Base-by-base conservation (phyloP, 2,113 vertebrate genomes). In the Sapajus apella region DNA sequence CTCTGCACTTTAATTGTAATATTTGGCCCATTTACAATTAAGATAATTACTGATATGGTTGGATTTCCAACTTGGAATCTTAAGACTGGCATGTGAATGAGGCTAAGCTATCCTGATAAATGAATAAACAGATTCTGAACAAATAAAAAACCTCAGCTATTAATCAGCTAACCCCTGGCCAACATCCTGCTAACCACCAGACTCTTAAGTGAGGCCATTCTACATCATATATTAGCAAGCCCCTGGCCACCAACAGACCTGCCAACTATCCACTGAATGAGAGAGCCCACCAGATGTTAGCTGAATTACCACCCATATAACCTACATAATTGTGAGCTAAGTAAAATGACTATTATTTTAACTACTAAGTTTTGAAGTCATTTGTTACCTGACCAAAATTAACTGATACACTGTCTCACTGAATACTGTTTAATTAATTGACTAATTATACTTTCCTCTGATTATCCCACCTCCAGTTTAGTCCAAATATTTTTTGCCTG, bases 1-100 rank as follows among this genome's bases (percentile, higher is more conserved):
- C 73, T 68, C n/a, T 91, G 47, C 30, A 79, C 84, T 93, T 43
- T 77, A 76, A 37, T 23, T 94, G 35, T 81, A 86, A 75, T 84
- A 81, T 21, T 16, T 82, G 73, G n/a, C n/a, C 16, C 30, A 70
- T 43, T 90, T 52, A 77, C 10, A 35, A 47, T 68, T 56, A 77
- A 43, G 6, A 9, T 14, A 55, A 47, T 55, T 20, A 37, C 12
- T 50, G 30, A 8, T 8, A 5, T 8, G 13, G 21, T 45, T 56
- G 16, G 20, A 10, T 72, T 56, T 40, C 55, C 73, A 88, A 7
- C 70, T 40, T 21, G 18, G 43, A 91, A 16, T 25, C 14, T 11
- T 4, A 37, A 72, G 32, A 27, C 17, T 55, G 30, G 23, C 23
- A 45, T 35, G 61, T 6, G 43, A n/a, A 72, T 32, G 45, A 55